Percentiles rank a stretch among this genome's conserved stretches.
Conservation (phyloP, 2,113 vertebrate genomes). For the Bos taurus region ARS-UCD2.0 NC_037330.1:111630001-111630500, state of each 20-base stretch:
- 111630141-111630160: too few relatives aligned
- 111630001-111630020: too few relatives aligned
- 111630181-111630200: background rate
- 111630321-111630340: background rate
- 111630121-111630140: too few relatives aligned
- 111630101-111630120: too few relatives aligned
- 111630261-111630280: background rate
- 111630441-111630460: background rate
- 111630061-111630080: too few relatives aligned
- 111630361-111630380: background rate
- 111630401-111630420: background rate
- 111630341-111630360: background rate
- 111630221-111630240: background rate
- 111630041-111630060: too few relatives aligned
- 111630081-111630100: too few relatives aligned
- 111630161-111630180: too few relatives aligned
- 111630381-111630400: background rate
- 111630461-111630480: background rate
- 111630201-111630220: background rate
- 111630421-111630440: background rate
- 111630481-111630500: background rate
- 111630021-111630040: too few relatives aligned
- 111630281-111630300: background rate
- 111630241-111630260: background rate
- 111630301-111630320: background rate